phyloP scores from a whole-genome alignment of 2,113 vertebrate species.

The Albula goreensis region DNA sequence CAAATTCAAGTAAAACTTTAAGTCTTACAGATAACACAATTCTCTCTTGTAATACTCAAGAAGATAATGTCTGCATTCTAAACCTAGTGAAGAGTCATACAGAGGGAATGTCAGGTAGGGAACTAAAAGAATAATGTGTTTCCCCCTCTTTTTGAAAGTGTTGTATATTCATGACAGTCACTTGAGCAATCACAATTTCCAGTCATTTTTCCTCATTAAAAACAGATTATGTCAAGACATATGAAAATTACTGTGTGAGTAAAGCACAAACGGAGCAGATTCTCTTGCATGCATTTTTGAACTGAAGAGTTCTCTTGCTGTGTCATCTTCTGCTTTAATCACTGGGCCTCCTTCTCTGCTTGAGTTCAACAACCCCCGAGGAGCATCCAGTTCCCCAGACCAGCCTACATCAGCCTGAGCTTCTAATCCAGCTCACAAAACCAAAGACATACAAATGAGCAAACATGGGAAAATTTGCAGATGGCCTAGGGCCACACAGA shows the following conservation, averaged over 20 bases:
- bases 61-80: background rate
- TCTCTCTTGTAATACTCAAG: background rate
- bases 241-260: too few species aligned
- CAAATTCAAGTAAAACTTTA: background rate
- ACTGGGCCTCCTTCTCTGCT: background rate
- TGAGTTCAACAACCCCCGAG: conserved; percentile 9
- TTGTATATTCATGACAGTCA: background rate
- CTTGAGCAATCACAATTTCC: too few species aligned
- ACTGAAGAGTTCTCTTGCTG: background rate
- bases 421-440: conserved; percentile 31
- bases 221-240: too few species aligned
- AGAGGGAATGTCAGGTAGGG: background rate
- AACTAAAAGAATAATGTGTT: background rate
- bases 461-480: conserved; percentile 20
- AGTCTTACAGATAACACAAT: background rate
- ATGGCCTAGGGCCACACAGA: conserved; percentile 26
- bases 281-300: background rate
- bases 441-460: conserved; percentile 27
- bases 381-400: conserved; percentile 1
- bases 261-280: background rate
- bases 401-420: conserved; percentile 23
- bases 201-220: too few species aligned
- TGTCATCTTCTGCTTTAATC: background rate
- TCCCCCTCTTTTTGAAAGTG: background rate
- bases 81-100: background rate